Evolutionary conservation across 2,797 vertebrate species (phyloP).

Genomic region (Sarcoramphus papa): DNA sequence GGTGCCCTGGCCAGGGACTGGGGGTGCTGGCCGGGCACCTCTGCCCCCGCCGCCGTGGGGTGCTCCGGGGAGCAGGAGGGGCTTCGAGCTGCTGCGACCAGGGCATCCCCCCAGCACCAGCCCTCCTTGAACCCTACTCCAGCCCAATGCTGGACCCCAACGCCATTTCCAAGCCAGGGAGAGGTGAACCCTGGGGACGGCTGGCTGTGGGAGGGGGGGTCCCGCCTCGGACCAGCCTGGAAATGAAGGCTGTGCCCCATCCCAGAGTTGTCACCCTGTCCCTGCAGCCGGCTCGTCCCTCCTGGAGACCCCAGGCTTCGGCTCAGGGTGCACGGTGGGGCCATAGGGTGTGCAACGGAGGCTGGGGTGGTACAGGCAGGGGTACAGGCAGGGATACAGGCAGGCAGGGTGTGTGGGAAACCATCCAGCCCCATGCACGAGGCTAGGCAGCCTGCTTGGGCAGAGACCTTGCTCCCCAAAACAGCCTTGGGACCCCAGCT

Average conservation of each 20-base stretch:
- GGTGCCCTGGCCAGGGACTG: neutral
- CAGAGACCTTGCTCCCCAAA: neutral
- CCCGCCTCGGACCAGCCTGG: neutral
- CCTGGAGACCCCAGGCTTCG: neutral
- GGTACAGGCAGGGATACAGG: neutral
- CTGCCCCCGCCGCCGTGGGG: neutral
- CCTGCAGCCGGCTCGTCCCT: neutral
- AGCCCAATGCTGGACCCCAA: neutral
- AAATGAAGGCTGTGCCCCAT: neutral
- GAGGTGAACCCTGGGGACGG: neutral
- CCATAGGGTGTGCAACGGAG: fast-evolving
- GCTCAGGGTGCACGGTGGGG: neutral
- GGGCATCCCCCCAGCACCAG: neutral
- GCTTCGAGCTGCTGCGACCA: neutral
- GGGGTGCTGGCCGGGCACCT: neutral
- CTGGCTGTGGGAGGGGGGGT: neutral
- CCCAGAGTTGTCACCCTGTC: too few species aligned
- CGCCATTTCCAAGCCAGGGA: neutral
- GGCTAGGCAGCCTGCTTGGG: neutral
- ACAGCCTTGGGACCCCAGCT: neutral
- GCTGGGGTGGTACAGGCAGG: neutral
- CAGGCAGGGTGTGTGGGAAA: neutral
- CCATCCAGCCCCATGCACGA: neutral
- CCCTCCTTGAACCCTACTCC: neutral
- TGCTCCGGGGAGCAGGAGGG: neutral